Evolutionary conservation across 2,888 invertebrate genomes (phyloP).

Genomic region (Deilephila elpenor): DNA sequence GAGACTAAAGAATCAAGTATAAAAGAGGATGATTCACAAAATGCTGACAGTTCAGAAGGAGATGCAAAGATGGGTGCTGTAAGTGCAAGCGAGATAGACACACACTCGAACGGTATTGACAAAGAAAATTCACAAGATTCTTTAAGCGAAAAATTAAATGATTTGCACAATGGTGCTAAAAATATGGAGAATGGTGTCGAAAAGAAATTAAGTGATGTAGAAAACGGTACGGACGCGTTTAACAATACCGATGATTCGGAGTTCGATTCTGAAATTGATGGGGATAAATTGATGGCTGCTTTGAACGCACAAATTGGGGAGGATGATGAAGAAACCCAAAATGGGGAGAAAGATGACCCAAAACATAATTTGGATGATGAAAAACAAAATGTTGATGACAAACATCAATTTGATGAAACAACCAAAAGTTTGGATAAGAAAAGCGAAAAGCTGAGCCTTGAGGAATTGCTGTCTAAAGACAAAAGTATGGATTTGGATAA

Average conservation of each 20-base stretch:
- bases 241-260: neutral
- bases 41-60: neutral
- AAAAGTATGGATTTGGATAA: neutral
- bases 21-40: neutral
- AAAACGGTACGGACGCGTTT: neutral
- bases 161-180: neutral
- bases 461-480: conserved; percentile 11
- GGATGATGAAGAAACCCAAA: neutral
- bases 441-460: conserved; percentile 12
- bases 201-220: neutral
- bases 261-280: neutral
- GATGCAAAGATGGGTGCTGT: neutral
- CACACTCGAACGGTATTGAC: too few relatives aligned
- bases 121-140: too few relatives aligned
- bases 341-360: neutral
- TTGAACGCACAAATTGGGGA: conserved; percentile 22
- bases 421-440: neutral
- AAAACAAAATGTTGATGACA: neutral
- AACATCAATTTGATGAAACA: too few relatives aligned
- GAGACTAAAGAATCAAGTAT: neutral
- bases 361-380: conserved; percentile 1
- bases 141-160: neutral
- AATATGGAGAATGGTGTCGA: neutral
- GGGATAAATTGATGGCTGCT: conserved; percentile 11
- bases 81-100: neutral